These are phyloP conservation scores for Cavia porcellus DNA, from an alignment of 2,113 vertebrate genomes.

Conservation along the genomic window DNA sequence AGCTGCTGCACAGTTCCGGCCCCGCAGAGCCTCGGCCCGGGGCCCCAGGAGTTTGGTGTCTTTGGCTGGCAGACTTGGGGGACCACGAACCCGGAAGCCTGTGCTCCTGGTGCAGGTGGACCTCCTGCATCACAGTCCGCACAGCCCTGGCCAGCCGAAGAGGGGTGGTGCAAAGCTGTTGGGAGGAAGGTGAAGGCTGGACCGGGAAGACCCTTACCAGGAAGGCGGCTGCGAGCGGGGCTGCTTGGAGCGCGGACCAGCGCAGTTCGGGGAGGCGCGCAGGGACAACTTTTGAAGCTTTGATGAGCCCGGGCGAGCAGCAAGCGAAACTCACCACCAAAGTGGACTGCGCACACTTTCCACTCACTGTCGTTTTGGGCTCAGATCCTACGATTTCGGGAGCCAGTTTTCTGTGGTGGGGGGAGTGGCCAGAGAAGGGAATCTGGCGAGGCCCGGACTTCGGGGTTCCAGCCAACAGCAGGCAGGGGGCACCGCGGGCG, in stretches of 20 bases:
- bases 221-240: not conserved
- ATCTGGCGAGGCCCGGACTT: not conserved
- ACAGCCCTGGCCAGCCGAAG: not conserved
- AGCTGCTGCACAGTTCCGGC: constrained; percentile 87
- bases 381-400: constrained; percentile 32
- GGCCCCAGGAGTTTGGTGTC: constrained; percentile 62
- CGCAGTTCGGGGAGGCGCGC: constrained; percentile 25
- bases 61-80: not conserved
- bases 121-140: not conserved
- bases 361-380: constrained; percentile 41
- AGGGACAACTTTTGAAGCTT: constrained; percentile 31
- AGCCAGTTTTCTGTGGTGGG: not conserved
- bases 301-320: not conserved
- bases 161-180: constrained; percentile 56
- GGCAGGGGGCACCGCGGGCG: constrained; percentile 75
- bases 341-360: not conserved
- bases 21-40: constrained; percentile 81
- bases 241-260: not conserved
- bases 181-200: constrained; percentile 50
- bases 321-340: not conserved
- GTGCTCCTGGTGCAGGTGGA: not conserved
- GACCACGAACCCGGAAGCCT: not conserved
- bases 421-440: constrained; percentile 2
- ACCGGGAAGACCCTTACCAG: not conserved
- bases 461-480: constrained; percentile 61